Conservation (phyloP, 30 jellyfish, hydroid and myxozoan genomes). For the Turritopsis rubra region DNA sequence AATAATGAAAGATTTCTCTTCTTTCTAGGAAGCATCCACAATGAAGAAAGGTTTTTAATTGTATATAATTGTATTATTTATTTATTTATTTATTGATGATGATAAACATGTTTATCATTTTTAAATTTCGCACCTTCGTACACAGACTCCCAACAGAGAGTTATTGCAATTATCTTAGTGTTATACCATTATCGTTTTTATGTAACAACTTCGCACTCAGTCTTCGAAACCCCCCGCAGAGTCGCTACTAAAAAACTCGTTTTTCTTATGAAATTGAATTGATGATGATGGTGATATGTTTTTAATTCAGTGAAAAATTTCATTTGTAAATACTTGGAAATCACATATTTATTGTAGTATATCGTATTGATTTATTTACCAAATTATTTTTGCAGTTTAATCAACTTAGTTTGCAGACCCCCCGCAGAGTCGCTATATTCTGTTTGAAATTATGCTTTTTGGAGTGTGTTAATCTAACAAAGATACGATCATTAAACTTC, state of each 20-base stretch:
- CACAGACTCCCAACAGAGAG: not conserved
- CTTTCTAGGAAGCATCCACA: not conserved
- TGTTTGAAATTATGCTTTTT: too few relatives aligned
- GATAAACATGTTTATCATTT: not conserved
- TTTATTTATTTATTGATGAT: too few relatives aligned
- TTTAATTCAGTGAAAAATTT: not conserved
- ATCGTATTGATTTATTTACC: not conserved
- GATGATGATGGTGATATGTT: not conserved
- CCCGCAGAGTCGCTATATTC: not conserved
- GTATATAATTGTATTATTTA: not conserved
- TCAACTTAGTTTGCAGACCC: not conserved
- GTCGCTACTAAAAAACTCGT: not conserved
- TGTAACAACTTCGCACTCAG: too few relatives aligned
- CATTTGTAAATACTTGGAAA: not conserved
- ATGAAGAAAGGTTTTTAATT: not conserved
- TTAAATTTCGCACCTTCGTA: not conserved
- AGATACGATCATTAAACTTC: too few relatives aligned
- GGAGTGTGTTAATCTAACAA: too few relatives aligned
- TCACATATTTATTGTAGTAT: too few relatives aligned
- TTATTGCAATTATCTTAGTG: not conserved
- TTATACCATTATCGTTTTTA: too few relatives aligned
- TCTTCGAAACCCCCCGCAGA: not conserved
- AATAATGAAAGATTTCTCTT: not conserved
- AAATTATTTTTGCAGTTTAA: not conserved
- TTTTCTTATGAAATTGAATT: not conserved